phyloP scores from a whole-genome alignment of 2,113 vertebrate genomes.

The Sceloporus undulatus region DNA sequence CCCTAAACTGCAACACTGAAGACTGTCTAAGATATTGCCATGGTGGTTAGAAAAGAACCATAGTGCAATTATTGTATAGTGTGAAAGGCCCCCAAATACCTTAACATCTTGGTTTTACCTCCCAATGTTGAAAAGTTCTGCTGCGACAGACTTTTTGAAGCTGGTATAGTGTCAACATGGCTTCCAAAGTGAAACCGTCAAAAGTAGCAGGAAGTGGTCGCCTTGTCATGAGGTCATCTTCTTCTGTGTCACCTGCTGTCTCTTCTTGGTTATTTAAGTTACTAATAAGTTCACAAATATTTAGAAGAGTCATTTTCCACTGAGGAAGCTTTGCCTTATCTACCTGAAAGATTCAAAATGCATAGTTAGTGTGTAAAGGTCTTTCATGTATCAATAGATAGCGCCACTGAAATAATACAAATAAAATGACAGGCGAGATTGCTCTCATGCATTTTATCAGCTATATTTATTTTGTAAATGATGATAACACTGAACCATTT shows the following conservation, averaged over 20 bases:
- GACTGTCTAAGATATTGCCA: too few relatives aligned
- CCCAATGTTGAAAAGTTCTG: conserved; percentile 85
- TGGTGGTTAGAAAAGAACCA: too few relatives aligned
- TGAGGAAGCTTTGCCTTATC: conserved; percentile 85
- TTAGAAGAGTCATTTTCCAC: conserved; percentile 90
- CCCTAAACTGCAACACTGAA: too few relatives aligned
- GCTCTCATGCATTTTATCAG: neutral
- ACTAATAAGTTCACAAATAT: conserved; percentile 86
- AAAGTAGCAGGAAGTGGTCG: conserved; percentile 75
- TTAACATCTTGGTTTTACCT: conserved; percentile 75
- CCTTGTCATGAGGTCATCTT: conserved; percentile 77
- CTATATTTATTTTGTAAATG: neutral
- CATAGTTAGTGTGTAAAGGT: neutral
- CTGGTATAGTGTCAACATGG: conserved; percentile 85
- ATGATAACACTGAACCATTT: neutral
- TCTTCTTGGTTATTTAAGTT: conserved; percentile 76
- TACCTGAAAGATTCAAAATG: conserved; percentile 69
- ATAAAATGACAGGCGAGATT: too few relatives aligned
- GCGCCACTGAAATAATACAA: neutral
- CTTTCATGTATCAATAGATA: neutral
- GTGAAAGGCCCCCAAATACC: too few relatives aligned
- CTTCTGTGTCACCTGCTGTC: conserved; percentile 70
- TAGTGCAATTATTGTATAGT: too few relatives aligned
- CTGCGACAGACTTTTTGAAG: conserved; percentile 89
- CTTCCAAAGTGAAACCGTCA: conserved; percentile 82